Conservation (phyloP, 2,797 vertebrate genomes). For the Cuculus canorus region DNA sequence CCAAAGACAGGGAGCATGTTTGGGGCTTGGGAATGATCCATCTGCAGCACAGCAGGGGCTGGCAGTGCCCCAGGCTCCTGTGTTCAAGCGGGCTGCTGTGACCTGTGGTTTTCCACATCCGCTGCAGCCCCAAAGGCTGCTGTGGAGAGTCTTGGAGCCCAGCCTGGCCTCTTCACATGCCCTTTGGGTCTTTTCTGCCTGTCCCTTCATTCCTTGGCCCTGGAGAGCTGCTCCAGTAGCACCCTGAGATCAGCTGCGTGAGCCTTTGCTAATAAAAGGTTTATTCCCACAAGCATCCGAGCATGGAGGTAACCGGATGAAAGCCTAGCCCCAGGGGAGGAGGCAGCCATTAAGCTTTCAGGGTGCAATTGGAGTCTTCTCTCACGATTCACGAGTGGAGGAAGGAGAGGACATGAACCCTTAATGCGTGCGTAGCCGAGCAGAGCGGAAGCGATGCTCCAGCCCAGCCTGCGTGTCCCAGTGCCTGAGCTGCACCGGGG, state of each 20-base stretch:
- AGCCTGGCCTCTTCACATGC: not conserved
- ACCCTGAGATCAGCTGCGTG: fast-evolving
- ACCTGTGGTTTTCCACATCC: not conserved
- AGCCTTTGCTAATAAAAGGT: not conserved
- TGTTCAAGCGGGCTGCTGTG: not conserved
- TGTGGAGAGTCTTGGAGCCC: not conserved
- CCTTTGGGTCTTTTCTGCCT: not conserved
- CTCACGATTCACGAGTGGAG: not conserved
- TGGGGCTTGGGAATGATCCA: not conserved
- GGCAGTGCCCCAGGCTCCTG: not conserved
- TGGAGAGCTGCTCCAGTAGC: not conserved
- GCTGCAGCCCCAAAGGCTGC: not conserved
- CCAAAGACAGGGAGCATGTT: fast-evolving
- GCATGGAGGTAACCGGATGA: fast-evolving
- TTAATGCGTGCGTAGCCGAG: not conserved
- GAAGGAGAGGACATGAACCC: not conserved
- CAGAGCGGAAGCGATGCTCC: not conserved
- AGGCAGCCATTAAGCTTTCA: not conserved
- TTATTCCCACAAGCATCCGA: not conserved
- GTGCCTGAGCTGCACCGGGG: fast-evolving
- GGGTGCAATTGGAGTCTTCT: fast-evolving
- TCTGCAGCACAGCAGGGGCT: not conserved
- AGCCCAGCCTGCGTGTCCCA: not conserved
- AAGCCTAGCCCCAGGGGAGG: not conserved
- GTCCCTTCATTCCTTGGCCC: not conserved